Conservation (phyloP, 2,113 vertebrate species). For the Spheniscus mendiculus region DNA sequence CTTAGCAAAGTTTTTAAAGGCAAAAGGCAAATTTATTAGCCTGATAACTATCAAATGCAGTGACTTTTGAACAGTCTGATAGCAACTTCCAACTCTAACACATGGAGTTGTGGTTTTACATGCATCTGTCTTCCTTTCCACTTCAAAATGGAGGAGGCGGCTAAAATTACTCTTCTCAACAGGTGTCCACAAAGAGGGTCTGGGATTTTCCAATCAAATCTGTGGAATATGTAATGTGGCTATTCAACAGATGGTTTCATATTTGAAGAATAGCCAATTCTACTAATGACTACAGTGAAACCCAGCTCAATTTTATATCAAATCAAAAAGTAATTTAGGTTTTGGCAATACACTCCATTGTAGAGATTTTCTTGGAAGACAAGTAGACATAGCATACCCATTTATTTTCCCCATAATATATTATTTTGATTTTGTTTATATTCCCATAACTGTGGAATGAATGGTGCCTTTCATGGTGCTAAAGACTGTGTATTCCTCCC, state of each 20-base stretch:
- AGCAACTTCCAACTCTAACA: neutral
- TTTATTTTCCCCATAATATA: neutral
- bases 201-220: slow-evolving; percentile 63
- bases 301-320: neutral
- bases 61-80: neutral
- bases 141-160: slow-evolving; percentile 46
- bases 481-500: neutral
- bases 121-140: slow-evolving; percentile 44
- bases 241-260: slow-evolving; percentile 50
- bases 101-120: neutral
- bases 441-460: neutral
- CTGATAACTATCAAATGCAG: neutral
- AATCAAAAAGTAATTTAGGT: neutral
- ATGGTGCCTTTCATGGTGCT: neutral
- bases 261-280: slow-evolving; percentile 24
- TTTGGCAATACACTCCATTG: neutral
- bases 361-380: neutral
- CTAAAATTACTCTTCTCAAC: slow-evolving; percentile 65
- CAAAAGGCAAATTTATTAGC: neutral
- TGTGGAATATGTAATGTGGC: slow-evolving; percentile 48
- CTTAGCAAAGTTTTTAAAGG: neutral
- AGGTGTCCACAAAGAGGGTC: slow-evolving; percentile 37
- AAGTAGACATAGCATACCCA: neutral
- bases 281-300: slow-evolving; percentile 35
- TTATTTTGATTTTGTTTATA: neutral